Conservation (phyloP, 2,888 invertebrate species). For the Lysandra bellargus region DNA sequence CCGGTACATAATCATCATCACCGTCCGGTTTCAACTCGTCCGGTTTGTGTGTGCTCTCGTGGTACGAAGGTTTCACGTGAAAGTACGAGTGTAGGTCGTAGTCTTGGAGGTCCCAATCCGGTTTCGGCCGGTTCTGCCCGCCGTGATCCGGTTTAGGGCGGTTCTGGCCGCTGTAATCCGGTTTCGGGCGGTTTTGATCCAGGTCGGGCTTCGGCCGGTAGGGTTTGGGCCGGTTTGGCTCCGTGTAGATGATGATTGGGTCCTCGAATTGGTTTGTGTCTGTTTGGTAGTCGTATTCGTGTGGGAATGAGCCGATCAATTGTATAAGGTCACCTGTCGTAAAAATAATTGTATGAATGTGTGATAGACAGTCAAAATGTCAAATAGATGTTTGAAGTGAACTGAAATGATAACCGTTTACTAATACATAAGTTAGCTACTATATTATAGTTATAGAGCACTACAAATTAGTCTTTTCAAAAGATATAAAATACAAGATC, state of each 20-base stretch:
- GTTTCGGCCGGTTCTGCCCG: constrained; percentile 50
- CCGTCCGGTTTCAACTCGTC: constrained; percentile 53
- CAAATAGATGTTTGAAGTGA: not conserved
- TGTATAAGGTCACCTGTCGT: constrained; percentile 77
- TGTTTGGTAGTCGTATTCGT: constrained; percentile 70
- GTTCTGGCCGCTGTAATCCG: constrained; percentile 43
- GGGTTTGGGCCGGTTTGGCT: constrained; percentile 61
- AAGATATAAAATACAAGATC: too few relatives aligned
- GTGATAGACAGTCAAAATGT: not conserved
- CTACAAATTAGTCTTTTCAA: too few relatives aligned
- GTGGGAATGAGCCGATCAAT: constrained; percentile 75
- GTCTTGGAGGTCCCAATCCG: constrained; percentile 54
- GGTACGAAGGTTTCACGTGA: constrained; percentile 75
- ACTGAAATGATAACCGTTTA: not conserved
- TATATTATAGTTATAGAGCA: too few relatives aligned
- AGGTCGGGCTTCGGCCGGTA: constrained; percentile 52
- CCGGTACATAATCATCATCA: constrained; percentile 75
- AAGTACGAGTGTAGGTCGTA: constrained; percentile 62
- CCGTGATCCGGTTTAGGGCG: constrained; percentile 57
- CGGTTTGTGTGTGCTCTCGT: constrained; percentile 63
- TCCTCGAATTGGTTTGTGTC: constrained; percentile 74
- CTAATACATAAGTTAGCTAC: not conserved
- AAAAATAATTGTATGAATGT: constrained; percentile 39
- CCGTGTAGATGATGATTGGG: constrained; percentile 75
- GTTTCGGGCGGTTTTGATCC: constrained; percentile 47